Conservation (phyloP, 2,113 vertebrate species). For the Cryptoleucopteryx plumbea region DNA sequence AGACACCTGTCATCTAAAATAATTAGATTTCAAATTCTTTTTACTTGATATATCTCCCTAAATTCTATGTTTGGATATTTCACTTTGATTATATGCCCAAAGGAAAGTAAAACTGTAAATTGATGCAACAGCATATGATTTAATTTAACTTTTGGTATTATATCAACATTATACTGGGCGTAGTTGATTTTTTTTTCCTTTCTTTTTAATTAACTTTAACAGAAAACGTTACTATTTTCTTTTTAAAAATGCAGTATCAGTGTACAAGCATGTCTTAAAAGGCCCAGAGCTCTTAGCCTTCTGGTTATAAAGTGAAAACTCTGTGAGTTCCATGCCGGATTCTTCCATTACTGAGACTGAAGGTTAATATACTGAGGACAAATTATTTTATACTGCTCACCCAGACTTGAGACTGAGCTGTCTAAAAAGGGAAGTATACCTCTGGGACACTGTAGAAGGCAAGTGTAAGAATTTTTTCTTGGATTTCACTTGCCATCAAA, state of each 20-base stretch:
- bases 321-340: neutral
- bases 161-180: neutral
- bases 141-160: neutral
- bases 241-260: neutral
- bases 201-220: neutral
- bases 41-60: neutral
- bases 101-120: neutral
- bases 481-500: neutral
- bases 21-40: neutral
- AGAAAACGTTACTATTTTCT: neutral
- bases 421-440: neutral
- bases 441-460: neutral
- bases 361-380: neutral
- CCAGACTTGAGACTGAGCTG: neutral
- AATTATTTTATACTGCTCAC: neutral
- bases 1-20: neutral
- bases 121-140: neutral
- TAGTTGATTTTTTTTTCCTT: neutral
- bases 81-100: neutral
- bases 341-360: neutral
- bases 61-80: neutral
- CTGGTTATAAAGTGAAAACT: neutral
- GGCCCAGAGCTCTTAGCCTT: neutral
- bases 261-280: neutral
- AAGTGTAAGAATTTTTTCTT: neutral